Evolutionary conservation across 2,113 vertebrate species (phyloP).

Genomic region (Tychaedon coryphoeus): DNA sequence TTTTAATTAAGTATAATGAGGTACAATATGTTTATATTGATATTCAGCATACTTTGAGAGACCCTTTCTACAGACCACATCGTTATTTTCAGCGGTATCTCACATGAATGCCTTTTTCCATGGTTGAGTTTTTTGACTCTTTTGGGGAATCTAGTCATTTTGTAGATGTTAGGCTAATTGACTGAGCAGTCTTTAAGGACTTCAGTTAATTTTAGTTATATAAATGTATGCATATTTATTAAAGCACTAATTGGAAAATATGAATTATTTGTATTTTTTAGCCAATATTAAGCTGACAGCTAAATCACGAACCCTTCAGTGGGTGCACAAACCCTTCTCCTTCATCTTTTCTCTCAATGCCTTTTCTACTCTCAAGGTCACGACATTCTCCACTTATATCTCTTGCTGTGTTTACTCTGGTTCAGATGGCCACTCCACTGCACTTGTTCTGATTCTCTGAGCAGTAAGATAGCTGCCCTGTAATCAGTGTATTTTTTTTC

Average conservation of each 20-base stretch:
- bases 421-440: background rate
- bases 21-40: background rate
- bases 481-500: background rate
- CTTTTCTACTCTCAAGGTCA: background rate
- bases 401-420: background rate
- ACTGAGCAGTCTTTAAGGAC: background rate
- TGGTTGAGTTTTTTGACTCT: background rate
- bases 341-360: background rate
- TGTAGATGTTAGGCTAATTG: background rate
- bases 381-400: background rate
- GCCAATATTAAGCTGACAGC: background rate
- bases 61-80: fast-evolving
- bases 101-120: background rate
- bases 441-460: background rate
- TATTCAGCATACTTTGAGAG: background rate
- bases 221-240: background rate
- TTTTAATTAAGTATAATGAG: background rate
- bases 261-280: background rate
- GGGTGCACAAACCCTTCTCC: background rate
- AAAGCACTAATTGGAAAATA: background rate
- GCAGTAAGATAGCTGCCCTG: background rate
- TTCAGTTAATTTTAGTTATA: background rate
- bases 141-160: background rate
- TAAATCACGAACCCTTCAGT: background rate
- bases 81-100: background rate